Evolutionary conservation across 1,140 invertebrate species (phyloP), one percentile per base, ranked within the genome.

Genomic region (Zaprionus taronus): DNA sequence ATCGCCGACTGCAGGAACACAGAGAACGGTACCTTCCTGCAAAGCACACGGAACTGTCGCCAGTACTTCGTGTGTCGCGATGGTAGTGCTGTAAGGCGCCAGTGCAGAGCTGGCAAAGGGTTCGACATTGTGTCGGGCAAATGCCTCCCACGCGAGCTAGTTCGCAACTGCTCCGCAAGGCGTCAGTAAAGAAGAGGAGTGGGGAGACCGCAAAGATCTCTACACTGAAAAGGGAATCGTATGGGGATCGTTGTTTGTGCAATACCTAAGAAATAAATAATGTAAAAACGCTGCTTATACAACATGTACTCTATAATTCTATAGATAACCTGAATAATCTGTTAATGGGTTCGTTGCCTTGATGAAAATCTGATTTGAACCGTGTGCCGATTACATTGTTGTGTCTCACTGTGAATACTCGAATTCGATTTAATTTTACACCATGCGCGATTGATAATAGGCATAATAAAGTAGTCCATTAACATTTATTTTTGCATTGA

Each of bases 31-130:
- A 66, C 41, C 17, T 62, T 82, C 31, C 47, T 85, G 41, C 67
- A 22, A 36, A 79, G 86, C 17, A 20, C 76, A 1, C 70, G 47
- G 6, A 83, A 85, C 17, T 85, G 83, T 41, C 68, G 83, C 7
- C 69, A 77, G 11, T 85, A 64, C 57, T 85, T 67, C 44, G 61
- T 72, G n/a, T 85, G 83, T 31, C 61, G 38, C 15, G 44, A 15
- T 5, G 83, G 83, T 9, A 44, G 26, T 1, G 76, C 79, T 6
- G 36, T 66, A 15, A 7, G 60, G 17, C 76, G 65, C 15, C 72
- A 55, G 22, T 85, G 83, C 66, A 61, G 36, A 20, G 6, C 47
- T 22, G 83, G 83, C 44, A 55, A 65, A 31, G 86, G 83, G 76
- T 85, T 79, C 41, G 83, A 85, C 44, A 56, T 77, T 2, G 83